Percentiles rank a stretch among this genome's conserved stretches.
Evolutionary conservation across 2,113 vertebrate genomes (phyloP).

Genomic region (Nyctereutes procyonoides): DNA sequence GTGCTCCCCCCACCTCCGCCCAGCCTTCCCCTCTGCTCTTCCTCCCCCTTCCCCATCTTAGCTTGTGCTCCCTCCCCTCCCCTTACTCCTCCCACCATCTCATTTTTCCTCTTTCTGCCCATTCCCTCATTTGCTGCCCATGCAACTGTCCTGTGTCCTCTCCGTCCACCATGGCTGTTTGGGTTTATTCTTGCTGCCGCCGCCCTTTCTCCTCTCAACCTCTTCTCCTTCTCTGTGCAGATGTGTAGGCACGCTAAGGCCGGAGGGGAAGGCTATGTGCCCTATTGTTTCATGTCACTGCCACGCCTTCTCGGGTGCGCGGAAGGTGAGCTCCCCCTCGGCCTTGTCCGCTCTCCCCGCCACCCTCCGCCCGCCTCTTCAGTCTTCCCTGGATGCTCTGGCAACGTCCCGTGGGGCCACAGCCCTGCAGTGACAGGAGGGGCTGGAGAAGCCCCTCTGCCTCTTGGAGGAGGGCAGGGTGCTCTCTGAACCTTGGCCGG

Average conservation of each 20-base stretch:
- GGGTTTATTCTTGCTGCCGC: constrained; percentile 86
- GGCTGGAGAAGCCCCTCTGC: neutral
- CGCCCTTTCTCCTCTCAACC: constrained; percentile 90
- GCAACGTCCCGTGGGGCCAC: neutral
- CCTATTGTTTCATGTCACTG: constrained; percentile 99
- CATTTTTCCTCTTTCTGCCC: neutral
- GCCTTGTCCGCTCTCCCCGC: constrained; percentile 79
- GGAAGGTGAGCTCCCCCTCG: constrained; percentile 96
- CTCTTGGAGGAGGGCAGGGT: neutral
- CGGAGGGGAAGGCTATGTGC: constrained; percentile 99
- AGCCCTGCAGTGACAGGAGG: neutral
- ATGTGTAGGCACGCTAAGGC: constrained; percentile 99
- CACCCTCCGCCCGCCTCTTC: constrained; percentile 61
- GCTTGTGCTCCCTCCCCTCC: neutral
- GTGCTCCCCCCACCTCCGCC: constrained; percentile 54
- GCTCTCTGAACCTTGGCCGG: constrained; percentile 9
- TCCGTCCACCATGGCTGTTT: constrained; percentile 83
- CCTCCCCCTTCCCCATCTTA: neutral
- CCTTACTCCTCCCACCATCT: neutral
- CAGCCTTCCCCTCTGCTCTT: neutral
- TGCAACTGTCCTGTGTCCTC: neutral
- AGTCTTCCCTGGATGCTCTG: neutral
- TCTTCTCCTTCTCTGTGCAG: constrained; percentile 95
- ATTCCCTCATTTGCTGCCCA: neutral
- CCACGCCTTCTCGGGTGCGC: constrained; percentile 99